A percentile compares a stretch with the other conserved stretches of the same genome.
Conservation (phyloP, 1,140 invertebrate species). For the Arctopsyche grandis region DNA sequence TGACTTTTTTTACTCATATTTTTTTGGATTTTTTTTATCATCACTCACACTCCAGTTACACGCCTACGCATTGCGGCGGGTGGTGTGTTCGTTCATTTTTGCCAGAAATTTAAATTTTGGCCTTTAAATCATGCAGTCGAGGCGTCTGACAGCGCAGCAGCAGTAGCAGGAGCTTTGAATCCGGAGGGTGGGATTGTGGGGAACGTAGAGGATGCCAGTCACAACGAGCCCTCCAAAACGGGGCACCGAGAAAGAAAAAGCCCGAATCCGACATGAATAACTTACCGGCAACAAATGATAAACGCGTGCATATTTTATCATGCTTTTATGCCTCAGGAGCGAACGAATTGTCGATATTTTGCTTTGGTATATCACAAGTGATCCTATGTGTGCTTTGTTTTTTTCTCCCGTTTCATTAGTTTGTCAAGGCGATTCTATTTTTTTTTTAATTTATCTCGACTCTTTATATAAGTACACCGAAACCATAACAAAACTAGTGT, state of each 20-base stretch:
- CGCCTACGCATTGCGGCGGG: neutral
- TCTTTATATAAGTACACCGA: too few relatives aligned
- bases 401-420: too few relatives aligned
- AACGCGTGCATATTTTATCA: conserved; percentile 51
- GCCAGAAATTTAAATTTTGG: conserved; percentile 40
- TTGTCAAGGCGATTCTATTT: too few relatives aligned
- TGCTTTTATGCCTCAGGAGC: conserved; percentile 37
- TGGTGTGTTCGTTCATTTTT: conserved; percentile 6
- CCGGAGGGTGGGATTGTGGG: neutral
- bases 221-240: neutral
- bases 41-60: neutral
- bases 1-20: neutral
- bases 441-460: too few relatives aligned
- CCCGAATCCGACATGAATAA: conserved; percentile 49
- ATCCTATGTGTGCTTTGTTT: too few relatives aligned
- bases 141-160: conserved; percentile 31
- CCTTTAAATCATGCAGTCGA: conserved; percentile 41
- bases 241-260: conserved; percentile 34
- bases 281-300: conserved; percentile 50
- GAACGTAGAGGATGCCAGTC: too few relatives aligned
- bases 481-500: too few relatives aligned
- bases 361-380: neutral
- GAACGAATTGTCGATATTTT: conserved; percentile 2
- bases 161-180: neutral
- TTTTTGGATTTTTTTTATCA: conserved; percentile 9